Percentiles rank a stretch among this genome's conserved stretches.
These are phyloP conservation scores for Triplophysa siluroides DNA, from an alignment of 2,113 vertebrate species.

Conservation along the genomic window DNA sequence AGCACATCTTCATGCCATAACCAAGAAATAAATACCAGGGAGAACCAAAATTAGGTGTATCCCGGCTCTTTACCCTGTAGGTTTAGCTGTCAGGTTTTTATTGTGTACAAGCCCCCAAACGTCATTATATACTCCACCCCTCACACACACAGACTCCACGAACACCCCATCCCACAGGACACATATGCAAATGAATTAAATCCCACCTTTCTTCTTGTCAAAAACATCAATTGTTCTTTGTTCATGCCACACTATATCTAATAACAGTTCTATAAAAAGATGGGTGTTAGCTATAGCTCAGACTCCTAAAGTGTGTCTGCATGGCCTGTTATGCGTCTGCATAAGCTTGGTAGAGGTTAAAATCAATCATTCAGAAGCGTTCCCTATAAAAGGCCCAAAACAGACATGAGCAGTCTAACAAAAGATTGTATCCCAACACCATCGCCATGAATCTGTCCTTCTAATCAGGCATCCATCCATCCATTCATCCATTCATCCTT, in stretches of 20 bases:
- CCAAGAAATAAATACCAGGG: no score
- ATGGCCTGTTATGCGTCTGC: slow-evolving; percentile 12
- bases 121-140: slow-evolving; percentile 14
- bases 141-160: slow-evolving; percentile 18
- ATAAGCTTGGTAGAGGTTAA: slow-evolving; percentile 37
- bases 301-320: background rate
- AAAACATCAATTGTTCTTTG: background rate
- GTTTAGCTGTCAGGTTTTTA: background rate
- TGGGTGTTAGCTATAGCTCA: background rate
- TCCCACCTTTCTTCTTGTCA: background rate
- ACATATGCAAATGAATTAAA: slow-evolving; percentile 11
- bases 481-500: slow-evolving; percentile 11
- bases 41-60: background rate
- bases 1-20: no score
- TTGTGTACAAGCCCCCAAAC: slow-evolving; percentile 18
- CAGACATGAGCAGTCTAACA: slow-evolving; percentile 28
- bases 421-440: slow-evolving; percentile 57
- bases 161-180: slow-evolving; percentile 9
- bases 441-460: slow-evolving; percentile 55
- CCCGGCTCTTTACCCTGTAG: background rate
- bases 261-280: background rate
- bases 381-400: slow-evolving; percentile 33
- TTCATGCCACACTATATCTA: background rate
- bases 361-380: slow-evolving; percentile 36
- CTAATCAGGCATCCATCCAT: slow-evolving; percentile 3